A percentile compares a stretch with the other conserved stretches of the same genome.
These are phyloP conservation scores for Poecilia picta DNA, from an alignment of 2,797 vertebrate genomes.

Conservation along the genomic window DNA sequence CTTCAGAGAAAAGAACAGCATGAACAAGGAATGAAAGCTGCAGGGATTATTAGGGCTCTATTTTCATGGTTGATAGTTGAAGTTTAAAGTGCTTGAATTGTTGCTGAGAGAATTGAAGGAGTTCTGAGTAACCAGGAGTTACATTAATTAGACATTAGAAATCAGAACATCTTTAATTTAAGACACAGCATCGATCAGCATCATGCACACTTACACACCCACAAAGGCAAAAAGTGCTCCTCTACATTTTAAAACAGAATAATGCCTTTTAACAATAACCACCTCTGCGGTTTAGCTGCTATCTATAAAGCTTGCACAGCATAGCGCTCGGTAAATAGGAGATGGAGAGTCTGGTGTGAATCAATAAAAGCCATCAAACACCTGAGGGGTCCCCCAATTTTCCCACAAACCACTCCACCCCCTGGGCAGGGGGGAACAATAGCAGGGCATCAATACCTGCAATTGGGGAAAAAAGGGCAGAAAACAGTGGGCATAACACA, in stretches of 20 bases:
- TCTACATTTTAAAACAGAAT: conserved; percentile 47
- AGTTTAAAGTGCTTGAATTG: not conserved
- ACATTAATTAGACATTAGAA: conserved; percentile 37
- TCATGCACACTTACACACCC: not conserved
- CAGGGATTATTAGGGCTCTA: not conserved
- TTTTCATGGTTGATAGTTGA: not conserved
- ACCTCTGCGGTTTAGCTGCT: conserved; percentile 43
- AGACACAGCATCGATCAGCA: conserved; percentile 36
- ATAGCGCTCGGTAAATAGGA: conserved; percentile 57
- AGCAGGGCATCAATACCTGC: conserved; percentile 81
- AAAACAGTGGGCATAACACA: conserved; percentile 58
- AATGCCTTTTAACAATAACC: conserved; percentile 56
- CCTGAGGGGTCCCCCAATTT: conserved; percentile 79
- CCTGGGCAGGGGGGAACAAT: conserved; percentile 78
- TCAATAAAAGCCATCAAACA: conserved; percentile 83
- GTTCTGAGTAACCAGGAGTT: conserved; percentile 2
- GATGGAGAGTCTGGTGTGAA: conserved; percentile 66
- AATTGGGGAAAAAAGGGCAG: conserved; percentile 74
- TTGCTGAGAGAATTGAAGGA: not conserved
- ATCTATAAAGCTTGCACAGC: conserved; percentile 55
- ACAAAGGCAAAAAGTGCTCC: conserved; percentile 22
- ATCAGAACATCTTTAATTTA: conserved; percentile 28
- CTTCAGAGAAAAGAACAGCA: not conserved
- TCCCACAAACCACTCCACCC: conserved; percentile 80
- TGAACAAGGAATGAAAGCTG: not conserved